Evolutionary conservation across 2,113 vertebrate species (phyloP), one percentile per base, ranked within the genome.

Genomic region (Gallinago jamesoni): DNA sequence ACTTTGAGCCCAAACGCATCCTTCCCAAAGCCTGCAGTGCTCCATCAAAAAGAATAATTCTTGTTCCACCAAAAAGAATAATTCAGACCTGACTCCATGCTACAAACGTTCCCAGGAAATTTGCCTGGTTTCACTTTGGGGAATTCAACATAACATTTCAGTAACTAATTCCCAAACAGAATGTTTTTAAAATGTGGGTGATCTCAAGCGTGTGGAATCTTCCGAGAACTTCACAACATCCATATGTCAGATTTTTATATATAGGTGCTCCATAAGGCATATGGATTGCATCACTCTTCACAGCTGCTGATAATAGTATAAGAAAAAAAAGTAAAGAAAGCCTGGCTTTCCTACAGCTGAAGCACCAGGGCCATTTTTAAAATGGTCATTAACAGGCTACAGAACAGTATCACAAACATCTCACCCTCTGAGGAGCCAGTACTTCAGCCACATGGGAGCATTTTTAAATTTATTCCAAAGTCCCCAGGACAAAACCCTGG

Each of bases 221-320:
- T 97, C 87, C 0, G 24, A 96, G 80, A 97, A 92, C 66, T 96
- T 97, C 79, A 84, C 70, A 94, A 93, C 90, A 97, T 92, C 90
- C 84, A 95, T 86, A 47, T 95, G 74, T 93, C 90, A 92, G 67
- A 87, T 90, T 94, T 92, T 97, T 95, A 96, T 87, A 92, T 73
- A 96, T 64, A 97, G 86, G 89, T 90, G 39, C n/a, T 96, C 73
- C 94, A 95, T 95, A 95, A 55, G 85, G 87, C 56, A 96, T 60
- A 88, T 31, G 50, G 72, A 95, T 94, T 94, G 79, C 87, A 96
- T 96, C 90, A 82, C 80, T 85, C 75, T 83, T 96, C 91, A 92
- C 79, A 97, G 92, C 48, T 97, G 93, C 96, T 90, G 94, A 96
- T 87, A 95, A 97, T 86, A 88, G 95, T 92, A 83, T 94, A 75